Evolutionary conservation across 2,888 invertebrate genomes (phyloP).

Genomic region (Phymatocera aterrima): DNA sequence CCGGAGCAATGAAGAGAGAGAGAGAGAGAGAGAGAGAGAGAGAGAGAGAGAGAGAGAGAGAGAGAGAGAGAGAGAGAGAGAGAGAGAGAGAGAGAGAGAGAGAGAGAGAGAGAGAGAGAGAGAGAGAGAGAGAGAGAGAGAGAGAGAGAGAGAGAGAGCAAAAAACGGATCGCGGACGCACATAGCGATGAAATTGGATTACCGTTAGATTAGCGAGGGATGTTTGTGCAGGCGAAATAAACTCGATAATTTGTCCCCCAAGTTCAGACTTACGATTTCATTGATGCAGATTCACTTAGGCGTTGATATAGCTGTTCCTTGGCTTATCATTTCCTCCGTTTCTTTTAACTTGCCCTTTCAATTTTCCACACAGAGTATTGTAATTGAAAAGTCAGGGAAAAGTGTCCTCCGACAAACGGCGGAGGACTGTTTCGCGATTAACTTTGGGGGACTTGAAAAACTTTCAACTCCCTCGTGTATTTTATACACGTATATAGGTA

Average conservation of each 20-base stretch:
- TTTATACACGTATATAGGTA: no score
- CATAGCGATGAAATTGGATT: constrained; percentile 22
- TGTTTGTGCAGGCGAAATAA: not conserved
- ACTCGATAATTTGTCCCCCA: constrained; percentile 14
- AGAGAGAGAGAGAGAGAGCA: no score
- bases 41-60: no score
- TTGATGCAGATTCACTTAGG: not conserved
- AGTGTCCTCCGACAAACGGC: not conserved
- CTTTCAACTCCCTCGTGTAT: not conserved
- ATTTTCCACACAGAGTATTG: not conserved
- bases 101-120: no score
- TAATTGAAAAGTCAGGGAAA: constrained; percentile 24
- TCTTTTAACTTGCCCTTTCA: not conserved
- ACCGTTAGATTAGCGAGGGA: constrained; percentile 21
- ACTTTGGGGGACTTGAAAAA: not conserved
- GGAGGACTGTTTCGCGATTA: not conserved
- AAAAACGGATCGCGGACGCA: not conserved
- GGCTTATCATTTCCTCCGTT: not conserved
- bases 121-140: no score
- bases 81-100: no score
- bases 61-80: no score
- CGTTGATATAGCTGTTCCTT: not conserved
- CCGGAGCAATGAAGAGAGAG: not conserved
- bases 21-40: no score
- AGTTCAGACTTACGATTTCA: no score